Conservation (phyloP, 2,113 vertebrate genomes). For the Engraulis encrasicolus region DNA sequence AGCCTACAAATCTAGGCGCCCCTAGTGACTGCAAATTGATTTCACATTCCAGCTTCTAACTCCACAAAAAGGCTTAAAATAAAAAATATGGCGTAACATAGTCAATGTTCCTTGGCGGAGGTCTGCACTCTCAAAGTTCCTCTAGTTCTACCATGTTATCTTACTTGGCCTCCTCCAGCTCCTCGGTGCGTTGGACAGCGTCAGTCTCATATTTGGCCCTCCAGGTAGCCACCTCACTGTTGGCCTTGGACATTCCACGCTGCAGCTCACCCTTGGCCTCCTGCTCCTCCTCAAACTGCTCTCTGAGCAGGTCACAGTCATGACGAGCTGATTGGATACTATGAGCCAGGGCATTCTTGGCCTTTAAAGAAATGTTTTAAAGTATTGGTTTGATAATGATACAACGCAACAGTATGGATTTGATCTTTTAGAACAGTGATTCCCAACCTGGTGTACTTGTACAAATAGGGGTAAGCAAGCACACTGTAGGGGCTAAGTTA, state of each 20-base stretch:
- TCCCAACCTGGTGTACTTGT: too few species aligned
- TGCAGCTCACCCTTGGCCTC: constrained; percentile 84
- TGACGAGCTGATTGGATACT: constrained; percentile 74
- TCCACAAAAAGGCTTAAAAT: too few species aligned
- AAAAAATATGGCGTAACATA: too few species aligned
- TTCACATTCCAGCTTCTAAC: too few species aligned
- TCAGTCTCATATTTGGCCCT: constrained; percentile 85
- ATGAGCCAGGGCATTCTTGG: constrained; percentile 72
- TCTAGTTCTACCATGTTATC: too few species aligned
- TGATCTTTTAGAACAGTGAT: neutral
- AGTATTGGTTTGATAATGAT: neutral
- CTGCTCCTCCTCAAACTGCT: constrained; percentile 85
- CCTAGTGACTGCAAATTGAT: too few species aligned
- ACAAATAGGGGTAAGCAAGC: too few species aligned
- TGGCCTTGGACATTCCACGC: constrained; percentile 83
- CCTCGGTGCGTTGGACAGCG: constrained; percentile 83
- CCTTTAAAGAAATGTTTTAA: constrained; percentile 47
- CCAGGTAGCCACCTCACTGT: constrained; percentile 86
- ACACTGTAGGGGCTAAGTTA: too few species aligned
- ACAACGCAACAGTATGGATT: neutral
- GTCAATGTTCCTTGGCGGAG: too few species aligned
- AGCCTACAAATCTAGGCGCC: too few species aligned
- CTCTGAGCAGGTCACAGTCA: constrained; percentile 83
- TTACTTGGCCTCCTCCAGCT: constrained; percentile 86
- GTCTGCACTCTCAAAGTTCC: too few species aligned